These are phyloP conservation scores for Thymelicus lineola DNA, from an alignment of 2,888 invertebrate species.

Conservation along the genomic window DNA sequence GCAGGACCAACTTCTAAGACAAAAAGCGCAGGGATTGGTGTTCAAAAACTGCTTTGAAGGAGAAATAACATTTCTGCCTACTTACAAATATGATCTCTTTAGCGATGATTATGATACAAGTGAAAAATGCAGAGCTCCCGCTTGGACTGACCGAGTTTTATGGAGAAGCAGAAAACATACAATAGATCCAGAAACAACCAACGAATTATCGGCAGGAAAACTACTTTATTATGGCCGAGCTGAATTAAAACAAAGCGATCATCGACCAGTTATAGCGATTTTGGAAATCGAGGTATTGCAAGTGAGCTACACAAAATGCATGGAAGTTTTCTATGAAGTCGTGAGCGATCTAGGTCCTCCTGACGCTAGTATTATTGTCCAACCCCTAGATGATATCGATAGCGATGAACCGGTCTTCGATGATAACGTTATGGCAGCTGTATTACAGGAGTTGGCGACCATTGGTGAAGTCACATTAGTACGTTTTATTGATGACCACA, in stretches of 20 bases:
- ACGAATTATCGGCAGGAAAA: slow-evolving; percentile 91
- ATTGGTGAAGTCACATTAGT: slow-evolving; percentile 96
- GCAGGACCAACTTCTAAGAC: slow-evolving; percentile 94
- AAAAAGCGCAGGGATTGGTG: slow-evolving; percentile 92
- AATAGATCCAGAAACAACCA: slow-evolving; percentile 87
- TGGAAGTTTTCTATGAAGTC: slow-evolving; percentile 93
- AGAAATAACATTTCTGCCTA: slow-evolving; percentile 95
- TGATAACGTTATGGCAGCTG: slow-evolving; percentile 91
- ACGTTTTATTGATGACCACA: slow-evolving; percentile 92
- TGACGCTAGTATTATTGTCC: slow-evolving; percentile 96
- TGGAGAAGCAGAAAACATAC: slow-evolving; percentile 94
- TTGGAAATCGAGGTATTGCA: slow-evolving; percentile 94
- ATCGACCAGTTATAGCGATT: slow-evolving; percentile 97
- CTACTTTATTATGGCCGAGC: slow-evolving; percentile 96
- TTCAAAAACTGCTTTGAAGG: slow-evolving; percentile 98
- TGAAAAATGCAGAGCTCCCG: slow-evolving; percentile 98
- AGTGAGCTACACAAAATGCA: slow-evolving; percentile 91
- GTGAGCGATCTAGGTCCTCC: slow-evolving; percentile 96
- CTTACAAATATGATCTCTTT: slow-evolving; percentile 99
- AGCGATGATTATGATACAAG: slow-evolving; percentile 99
- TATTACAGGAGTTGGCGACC: slow-evolving; percentile 92
- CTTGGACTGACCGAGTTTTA: slow-evolving; percentile 99
- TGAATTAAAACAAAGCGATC: slow-evolving; percentile 98
- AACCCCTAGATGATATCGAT: slow-evolving; percentile 66
- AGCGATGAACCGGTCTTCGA: slow-evolving; percentile 88